A percentile compares a stretch with the other conserved stretches of the same genome.
Evolutionary conservation across 2,797 vertebrate species (phyloP).

Genomic region (Anas bernieri): DNA sequence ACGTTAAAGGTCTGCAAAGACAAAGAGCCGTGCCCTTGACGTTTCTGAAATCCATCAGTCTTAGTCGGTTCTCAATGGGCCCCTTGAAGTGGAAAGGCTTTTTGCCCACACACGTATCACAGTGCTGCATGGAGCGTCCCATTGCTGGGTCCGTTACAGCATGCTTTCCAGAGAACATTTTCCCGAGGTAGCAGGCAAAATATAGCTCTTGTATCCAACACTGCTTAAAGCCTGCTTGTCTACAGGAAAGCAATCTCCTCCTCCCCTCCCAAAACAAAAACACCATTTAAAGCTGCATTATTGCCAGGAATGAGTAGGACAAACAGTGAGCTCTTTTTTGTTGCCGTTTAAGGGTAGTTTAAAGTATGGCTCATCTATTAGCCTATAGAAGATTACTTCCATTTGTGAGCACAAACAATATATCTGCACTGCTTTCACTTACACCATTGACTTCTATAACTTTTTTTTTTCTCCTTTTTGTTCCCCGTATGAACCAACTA

Average conservation of each 20-base stretch:
- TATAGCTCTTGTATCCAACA: not conserved
- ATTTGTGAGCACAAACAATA: not conserved
- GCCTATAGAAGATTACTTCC: not conserved
- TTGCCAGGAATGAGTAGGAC: not conserved
- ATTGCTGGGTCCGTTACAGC: not conserved
- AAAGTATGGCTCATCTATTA: not conserved
- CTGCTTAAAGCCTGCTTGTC: not conserved
- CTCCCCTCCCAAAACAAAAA: not conserved
- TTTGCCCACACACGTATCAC: not conserved
- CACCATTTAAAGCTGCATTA: not conserved
- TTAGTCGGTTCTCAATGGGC: not conserved
- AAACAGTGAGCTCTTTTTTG: not conserved
- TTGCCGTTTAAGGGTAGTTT: not conserved
- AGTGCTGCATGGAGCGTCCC: not conserved
- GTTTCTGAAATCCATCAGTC: constrained; percentile 17
- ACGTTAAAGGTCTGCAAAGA: not conserved
- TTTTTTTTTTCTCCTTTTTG: not conserved
- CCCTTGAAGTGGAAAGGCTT: not conserved
- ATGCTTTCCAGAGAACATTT: constrained; percentile 3
- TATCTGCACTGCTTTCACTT: not conserved
- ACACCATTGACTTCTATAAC: not conserved
- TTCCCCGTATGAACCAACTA: not conserved
- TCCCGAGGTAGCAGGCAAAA: not conserved
- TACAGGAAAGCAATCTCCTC: not conserved
- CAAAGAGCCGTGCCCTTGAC: constrained; percentile 11